phyloP scores from a whole-genome alignment of 2,113 vertebrate genomes.

The Chascanopsetta lugubris region DNA sequence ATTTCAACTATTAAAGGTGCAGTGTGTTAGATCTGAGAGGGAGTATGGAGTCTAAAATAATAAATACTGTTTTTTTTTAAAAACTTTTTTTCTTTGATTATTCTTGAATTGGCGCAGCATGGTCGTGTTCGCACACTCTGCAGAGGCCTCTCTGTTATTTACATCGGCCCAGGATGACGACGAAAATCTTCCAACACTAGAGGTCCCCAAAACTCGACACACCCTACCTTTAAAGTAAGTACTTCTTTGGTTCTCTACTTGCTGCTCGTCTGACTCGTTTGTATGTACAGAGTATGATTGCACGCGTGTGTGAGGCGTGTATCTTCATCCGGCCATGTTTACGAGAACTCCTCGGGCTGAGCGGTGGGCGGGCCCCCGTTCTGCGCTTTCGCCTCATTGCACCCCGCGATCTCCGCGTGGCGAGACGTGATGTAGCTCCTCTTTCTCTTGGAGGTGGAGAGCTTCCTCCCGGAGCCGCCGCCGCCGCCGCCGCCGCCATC shows the following conservation, averaged over 20 bases:
- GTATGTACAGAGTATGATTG: slow-evolving; percentile 23
- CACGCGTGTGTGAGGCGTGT: neutral
- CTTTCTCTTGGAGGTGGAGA: slow-evolving; percentile 36
- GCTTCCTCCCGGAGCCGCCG: slow-evolving; percentile 62
- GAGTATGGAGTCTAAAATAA: too few species aligned
- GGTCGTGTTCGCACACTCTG: too few species aligned
- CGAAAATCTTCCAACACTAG: too few species aligned
- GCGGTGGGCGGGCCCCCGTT: slow-evolving; percentile 79
- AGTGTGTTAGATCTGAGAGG: neutral
- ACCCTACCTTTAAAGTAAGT: too few species aligned
- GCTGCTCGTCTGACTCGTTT: too few species aligned
- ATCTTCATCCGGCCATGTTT: neutral
- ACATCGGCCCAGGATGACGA: too few species aligned
- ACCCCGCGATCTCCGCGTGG: slow-evolving; percentile 66
- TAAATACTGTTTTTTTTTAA: too few species aligned
- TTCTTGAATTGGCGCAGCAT: too few species aligned
- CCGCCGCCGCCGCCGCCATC: slow-evolving; percentile 67
- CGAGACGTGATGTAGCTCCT: slow-evolving; percentile 79
- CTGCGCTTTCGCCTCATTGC: slow-evolving; percentile 61
- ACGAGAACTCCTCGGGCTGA: slow-evolving; percentile 83
- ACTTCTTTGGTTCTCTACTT: too few species aligned
- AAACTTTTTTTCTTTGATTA: too few species aligned
- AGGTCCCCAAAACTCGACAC: too few species aligned
- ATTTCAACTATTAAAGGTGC: neutral
- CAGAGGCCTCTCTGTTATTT: too few species aligned